These are phyloP conservation scores for Scytalopus superciliaris DNA, from an alignment of 2,113 vertebrate species.

Conservation along the genomic window DNA sequence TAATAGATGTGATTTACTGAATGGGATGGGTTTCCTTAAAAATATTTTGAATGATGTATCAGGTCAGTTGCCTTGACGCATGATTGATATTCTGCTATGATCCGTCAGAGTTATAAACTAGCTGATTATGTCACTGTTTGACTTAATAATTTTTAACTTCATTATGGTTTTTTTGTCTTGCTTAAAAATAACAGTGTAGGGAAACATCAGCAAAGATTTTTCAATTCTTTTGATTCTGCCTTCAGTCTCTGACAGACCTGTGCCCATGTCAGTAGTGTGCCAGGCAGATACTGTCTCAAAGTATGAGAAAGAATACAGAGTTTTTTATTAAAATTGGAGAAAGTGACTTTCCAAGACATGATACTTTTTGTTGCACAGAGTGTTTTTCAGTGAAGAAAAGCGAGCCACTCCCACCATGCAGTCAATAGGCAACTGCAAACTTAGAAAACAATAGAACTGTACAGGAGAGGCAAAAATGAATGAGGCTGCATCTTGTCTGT, in stretches of 20 bases:
- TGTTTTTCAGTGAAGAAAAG: slow-evolving; percentile 11
- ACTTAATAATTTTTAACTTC: neutral
- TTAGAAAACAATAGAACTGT: slow-evolving; percentile 54
- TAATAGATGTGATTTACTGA: slow-evolving; percentile 12
- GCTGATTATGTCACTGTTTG: neutral
- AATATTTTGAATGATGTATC: slow-evolving; percentile 15
- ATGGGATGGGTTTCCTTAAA: neutral
- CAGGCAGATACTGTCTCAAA: neutral
- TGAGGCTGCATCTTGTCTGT: slow-evolving; percentile 71
- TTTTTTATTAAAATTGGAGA: neutral
- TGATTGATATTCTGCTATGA: neutral
- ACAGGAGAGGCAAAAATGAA: slow-evolving; percentile 48
- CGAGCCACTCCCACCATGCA: neutral
- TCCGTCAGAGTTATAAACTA: neutral
- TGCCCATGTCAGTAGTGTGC: neutral
- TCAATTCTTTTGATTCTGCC: neutral
- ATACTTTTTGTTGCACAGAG: neutral
- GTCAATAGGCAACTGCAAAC: slow-evolving; percentile 37
- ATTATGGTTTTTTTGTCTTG: neutral
- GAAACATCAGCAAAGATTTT: neutral
- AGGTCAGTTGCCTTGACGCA: slow-evolving; percentile 27
- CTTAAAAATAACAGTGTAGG: neutral
- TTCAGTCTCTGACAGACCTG: neutral
- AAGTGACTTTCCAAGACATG: neutral
- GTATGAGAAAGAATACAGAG: neutral